These are phyloP conservation scores for Lanistes nyassanus DNA, from an alignment of 1,140 invertebrate species.

Conservation along the genomic window DNA sequence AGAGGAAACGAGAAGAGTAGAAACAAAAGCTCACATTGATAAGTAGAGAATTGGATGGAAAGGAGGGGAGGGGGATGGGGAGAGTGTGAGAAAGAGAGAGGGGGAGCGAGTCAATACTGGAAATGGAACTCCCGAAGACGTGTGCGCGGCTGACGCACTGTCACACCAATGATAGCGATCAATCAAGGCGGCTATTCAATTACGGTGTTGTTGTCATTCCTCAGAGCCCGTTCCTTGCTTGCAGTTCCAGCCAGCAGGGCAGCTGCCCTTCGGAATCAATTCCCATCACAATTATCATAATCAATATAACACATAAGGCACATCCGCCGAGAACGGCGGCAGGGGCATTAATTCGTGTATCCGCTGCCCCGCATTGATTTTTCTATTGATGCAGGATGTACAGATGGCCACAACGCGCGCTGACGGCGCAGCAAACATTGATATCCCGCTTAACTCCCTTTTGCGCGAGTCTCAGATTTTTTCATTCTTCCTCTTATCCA, in stretches of 20 bases:
- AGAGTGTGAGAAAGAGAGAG: constrained; percentile 8
- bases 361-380: too few relatives aligned
- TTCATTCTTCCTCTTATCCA: too few relatives aligned
- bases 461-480: too few relatives aligned
- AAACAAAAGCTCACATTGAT: not conserved
- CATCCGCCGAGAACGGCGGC: too few relatives aligned
- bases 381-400: too few relatives aligned
- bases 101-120: not conserved
- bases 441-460: too few relatives aligned
- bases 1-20: not conserved
- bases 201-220: constrained; percentile 26
- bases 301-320: constrained; percentile 12
- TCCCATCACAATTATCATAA: constrained; percentile 23
- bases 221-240: constrained; percentile 16
- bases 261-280: constrained; percentile 15
- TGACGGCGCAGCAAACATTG: too few relatives aligned
- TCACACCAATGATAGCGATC: constrained; percentile 20
- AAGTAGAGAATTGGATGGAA: not conserved
- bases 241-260: not conserved
- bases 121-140: not conserved
- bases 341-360: too few relatives aligned
- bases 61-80: not conserved
- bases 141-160: not conserved
- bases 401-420: too few relatives aligned
- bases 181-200: constrained; percentile 22